Percentiles rank a stretch among this genome's conserved stretches.
Conservation (phyloP, 2,797 vertebrate genomes). For the Thamnophis elegans region DNA sequence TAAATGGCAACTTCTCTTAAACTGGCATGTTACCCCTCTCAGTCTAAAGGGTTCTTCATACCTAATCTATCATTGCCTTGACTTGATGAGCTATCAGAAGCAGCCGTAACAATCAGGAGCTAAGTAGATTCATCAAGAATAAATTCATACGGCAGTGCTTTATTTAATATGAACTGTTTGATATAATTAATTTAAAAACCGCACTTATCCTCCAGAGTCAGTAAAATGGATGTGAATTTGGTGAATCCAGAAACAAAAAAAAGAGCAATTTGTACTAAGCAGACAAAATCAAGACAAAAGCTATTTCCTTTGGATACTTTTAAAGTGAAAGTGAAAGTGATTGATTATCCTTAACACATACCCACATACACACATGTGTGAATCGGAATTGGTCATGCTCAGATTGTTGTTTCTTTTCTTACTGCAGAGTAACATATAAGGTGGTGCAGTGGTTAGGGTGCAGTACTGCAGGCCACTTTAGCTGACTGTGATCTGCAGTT, state of each 20-base stretch:
- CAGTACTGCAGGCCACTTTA: too few relatives aligned
- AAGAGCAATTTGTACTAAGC: not conserved
- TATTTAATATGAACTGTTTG: not conserved
- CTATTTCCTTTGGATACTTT: not conserved
- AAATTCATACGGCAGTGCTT: not conserved
- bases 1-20: not conserved
- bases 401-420: not conserved
- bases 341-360: not conserved
- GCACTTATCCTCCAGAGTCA: not conserved
- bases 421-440: not conserved
- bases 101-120: not conserved
- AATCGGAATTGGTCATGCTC: not conserved
- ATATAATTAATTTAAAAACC: not conserved
- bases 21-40: not conserved
- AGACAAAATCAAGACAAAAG: not conserved
- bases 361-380: not conserved
- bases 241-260: not conserved
- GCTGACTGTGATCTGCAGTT: too few relatives aligned
- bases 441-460: too few relatives aligned
- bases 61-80: not conserved
- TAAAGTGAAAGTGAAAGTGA: not conserved
- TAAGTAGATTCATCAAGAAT: not conserved
- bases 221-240: not conserved
- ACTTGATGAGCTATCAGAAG: not conserved
- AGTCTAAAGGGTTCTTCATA: conserved; percentile 14